These are phyloP conservation scores for Prochilodus magdalenae DNA, from an alignment of 2,113 vertebrate genomes.

Conservation along the genomic window DNA sequence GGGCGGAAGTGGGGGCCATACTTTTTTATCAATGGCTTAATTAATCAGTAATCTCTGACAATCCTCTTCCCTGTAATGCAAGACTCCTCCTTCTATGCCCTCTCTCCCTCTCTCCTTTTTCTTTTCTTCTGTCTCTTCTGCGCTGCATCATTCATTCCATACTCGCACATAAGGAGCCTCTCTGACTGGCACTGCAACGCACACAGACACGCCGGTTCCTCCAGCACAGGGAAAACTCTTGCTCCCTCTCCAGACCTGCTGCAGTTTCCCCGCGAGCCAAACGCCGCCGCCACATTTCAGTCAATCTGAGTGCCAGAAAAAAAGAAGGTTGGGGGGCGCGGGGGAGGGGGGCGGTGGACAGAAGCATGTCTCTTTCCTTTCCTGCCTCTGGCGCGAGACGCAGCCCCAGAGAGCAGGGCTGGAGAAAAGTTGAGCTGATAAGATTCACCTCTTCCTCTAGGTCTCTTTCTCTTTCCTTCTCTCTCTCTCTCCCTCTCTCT, in stretches of 20 bases:
- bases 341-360: too few relatives aligned
- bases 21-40: slow-evolving; percentile 70
- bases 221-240: slow-evolving; percentile 20
- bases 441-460: slow-evolving; percentile 55
- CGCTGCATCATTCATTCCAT: slow-evolving; percentile 45
- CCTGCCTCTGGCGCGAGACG: slow-evolving; percentile 10
- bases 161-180: slow-evolving; percentile 58
- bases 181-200: slow-evolving; percentile 26
- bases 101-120: slow-evolving; percentile 39
- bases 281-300: slow-evolving; percentile 18
- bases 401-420: slow-evolving; percentile 29
- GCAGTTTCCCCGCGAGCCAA: neutral
- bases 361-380: slow-evolving; percentile 24
- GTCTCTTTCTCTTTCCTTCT: slow-evolving; percentile 54
- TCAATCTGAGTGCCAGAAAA: slow-evolving; percentile 8
- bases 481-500: slow-evolving; percentile 45
- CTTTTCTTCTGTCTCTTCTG: neutral
- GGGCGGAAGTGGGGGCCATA: neutral
- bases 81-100: slow-evolving; percentile 43
- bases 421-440: slow-evolving; percentile 53
- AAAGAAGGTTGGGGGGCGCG: neutral
- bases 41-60: slow-evolving; percentile 66
- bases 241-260: neutral
- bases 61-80: slow-evolving; percentile 40
- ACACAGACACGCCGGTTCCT: slow-evolving; percentile 27